Conservation (phyloP, 1,140 invertebrate species). For the Phymorhynchus buccinoides region DNA sequence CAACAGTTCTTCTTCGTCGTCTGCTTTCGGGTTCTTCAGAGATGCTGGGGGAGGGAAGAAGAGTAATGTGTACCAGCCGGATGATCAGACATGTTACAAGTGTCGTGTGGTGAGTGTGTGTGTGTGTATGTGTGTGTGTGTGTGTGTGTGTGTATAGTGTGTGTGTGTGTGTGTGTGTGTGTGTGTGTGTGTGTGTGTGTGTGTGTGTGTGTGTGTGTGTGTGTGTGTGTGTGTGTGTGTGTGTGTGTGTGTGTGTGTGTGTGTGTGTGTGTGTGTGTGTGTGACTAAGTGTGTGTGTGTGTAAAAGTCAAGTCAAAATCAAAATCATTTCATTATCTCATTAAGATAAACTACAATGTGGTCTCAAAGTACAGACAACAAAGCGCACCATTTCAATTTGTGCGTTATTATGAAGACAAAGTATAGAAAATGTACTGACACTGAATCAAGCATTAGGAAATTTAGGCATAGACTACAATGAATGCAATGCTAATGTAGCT, state of each 20-base stretch:
- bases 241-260: not conserved
- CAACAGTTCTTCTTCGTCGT: not conserved
- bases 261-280: not conserved
- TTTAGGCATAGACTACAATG: too few species aligned
- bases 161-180: not conserved
- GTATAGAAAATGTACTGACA: too few species aligned
- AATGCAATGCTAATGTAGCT: too few species aligned
- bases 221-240: constrained; percentile 22
- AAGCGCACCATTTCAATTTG: too few species aligned
- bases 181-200: not conserved
- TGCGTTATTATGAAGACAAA: too few species aligned
- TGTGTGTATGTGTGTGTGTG: not conserved
- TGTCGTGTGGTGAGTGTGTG: constrained; percentile 21
- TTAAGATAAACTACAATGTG: too few species aligned
- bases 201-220: not conserved
- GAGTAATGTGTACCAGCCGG: not conserved
- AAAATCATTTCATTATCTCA: too few species aligned
- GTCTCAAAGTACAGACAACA: too few species aligned
- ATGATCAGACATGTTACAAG: constrained; percentile 9
- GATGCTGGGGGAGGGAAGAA: not conserved
- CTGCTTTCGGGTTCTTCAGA: not conserved
- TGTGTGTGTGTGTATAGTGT: not conserved
- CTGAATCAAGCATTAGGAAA: too few species aligned
- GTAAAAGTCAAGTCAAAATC: too few species aligned
- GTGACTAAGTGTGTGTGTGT: too few species aligned